phyloP scores from a whole-genome alignment of 2,113 vertebrate species.

The Nettapus auritus region DNA sequence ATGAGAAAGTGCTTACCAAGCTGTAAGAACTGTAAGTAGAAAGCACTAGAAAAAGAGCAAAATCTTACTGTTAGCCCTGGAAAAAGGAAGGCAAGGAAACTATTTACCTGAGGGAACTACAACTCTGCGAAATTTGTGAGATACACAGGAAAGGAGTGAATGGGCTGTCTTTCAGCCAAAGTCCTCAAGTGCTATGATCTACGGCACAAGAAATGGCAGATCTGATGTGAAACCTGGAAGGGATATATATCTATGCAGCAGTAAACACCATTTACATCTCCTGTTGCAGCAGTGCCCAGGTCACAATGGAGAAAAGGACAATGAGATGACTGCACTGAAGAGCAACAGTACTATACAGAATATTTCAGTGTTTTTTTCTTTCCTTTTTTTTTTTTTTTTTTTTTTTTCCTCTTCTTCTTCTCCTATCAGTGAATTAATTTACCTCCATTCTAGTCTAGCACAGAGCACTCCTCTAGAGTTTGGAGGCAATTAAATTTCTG shows the following conservation, averaged over 20 bases:
- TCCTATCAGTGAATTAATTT: background rate
- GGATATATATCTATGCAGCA: background rate
- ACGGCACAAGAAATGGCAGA: background rate
- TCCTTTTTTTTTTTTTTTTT: too few species aligned
- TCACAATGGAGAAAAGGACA: background rate
- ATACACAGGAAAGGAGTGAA: background rate
- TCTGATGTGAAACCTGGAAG: background rate
- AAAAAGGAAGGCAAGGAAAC: background rate
- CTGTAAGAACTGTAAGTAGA: background rate
- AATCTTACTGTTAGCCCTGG: background rate
- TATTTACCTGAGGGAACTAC: background rate
- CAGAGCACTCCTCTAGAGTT: background rate
- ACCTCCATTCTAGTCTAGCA: background rate
- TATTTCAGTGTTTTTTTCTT: background rate
- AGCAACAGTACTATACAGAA: background rate
- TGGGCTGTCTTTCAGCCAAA: background rate
- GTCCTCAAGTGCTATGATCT: background rate
- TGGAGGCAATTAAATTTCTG: background rate
- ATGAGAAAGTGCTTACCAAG: background rate
- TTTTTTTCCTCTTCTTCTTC: background rate
- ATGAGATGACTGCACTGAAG: background rate
- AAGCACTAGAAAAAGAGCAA: background rate
- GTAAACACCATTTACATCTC: background rate
- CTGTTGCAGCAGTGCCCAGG: background rate
- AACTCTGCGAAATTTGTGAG: background rate